phyloP scores from a whole-genome alignment of 2,797 vertebrate genomes.

The Acrossocheilus wenchowensis region DNA sequence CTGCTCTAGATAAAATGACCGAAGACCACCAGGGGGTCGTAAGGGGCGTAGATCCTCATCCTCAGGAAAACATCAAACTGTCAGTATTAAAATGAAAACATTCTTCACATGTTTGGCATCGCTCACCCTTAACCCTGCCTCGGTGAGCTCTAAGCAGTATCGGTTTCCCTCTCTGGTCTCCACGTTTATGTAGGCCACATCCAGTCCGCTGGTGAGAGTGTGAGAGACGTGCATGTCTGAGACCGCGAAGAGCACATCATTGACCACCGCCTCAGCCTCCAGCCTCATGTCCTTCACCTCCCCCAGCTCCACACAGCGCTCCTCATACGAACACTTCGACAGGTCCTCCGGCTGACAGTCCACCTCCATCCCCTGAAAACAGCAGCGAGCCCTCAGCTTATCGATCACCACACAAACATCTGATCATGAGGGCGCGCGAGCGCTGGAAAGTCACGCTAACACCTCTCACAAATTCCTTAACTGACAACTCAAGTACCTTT shows the following conservation, averaged over 20 bases:
- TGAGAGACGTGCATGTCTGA: conserved; percentile 92
- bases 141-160: conserved; percentile 95
- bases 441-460: background rate
- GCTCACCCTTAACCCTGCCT: conserved; percentile 90
- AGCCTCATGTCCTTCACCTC: conserved; percentile 95
- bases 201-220: conserved; percentile 83
- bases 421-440: conserved; percentile 16
- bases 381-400: background rate
- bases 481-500: background rate
- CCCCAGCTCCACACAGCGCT: conserved; percentile 80
- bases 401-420: background rate
- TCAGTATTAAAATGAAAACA: background rate
- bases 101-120: background rate
- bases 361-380: conserved; percentile 86
- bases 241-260: conserved; percentile 93
- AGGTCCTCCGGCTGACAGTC: conserved; percentile 85
- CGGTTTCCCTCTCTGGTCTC: conserved; percentile 90
- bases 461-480: background rate
- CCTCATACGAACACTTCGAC: conserved; percentile 77
- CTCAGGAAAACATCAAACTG: background rate
- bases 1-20: background rate
- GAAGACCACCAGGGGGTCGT: background rate
- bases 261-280: conserved; percentile 95
- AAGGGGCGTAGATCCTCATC: background rate
- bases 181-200: conserved; percentile 94